Percentiles rank a stretch among this genome's conserved stretches.
phyloP scores from a whole-genome alignment of 1,140 invertebrate species.

The Eupeodes corollae region DNA sequence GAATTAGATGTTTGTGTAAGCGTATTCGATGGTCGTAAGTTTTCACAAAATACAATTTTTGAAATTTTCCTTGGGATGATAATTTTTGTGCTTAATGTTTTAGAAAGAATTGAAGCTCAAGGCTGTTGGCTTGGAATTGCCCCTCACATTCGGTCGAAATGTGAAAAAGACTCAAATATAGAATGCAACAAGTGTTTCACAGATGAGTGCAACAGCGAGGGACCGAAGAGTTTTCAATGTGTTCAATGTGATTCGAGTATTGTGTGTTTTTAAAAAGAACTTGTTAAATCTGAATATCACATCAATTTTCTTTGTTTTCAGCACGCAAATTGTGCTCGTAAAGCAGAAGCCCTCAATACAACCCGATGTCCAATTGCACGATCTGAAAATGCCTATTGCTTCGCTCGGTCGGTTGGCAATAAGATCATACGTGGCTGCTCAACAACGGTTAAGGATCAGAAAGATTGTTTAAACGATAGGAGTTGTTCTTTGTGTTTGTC shows the following conservation, averaged over 20 bases:
- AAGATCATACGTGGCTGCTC: slow-evolving; percentile 19
- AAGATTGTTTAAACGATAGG: slow-evolving; percentile 9
- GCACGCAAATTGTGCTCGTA: slow-evolving; percentile 13
- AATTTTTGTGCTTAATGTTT: background rate
- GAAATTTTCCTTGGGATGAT: background rate
- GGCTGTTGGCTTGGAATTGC: slow-evolving; percentile 17
- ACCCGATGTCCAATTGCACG: slow-evolving; percentile 16
- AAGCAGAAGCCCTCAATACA: slow-evolving; percentile 5
- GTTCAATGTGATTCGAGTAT: slow-evolving; percentile 17
- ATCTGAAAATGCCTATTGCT: slow-evolving; percentile 21
- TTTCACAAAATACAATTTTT: too few species aligned
- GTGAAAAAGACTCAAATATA: background rate
- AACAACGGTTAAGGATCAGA: slow-evolving; percentile 13
- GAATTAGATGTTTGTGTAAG: slow-evolving; percentile 22
- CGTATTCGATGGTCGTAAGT: slow-evolving; percentile 16
- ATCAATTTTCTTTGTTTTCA: slow-evolving; percentile 1
- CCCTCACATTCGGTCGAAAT: slow-evolving; percentile 4
- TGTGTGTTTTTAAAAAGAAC: slow-evolving; percentile 5
- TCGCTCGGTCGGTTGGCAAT: slow-evolving; percentile 7
- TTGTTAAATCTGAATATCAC: background rate
- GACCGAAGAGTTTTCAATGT: slow-evolving; percentile 10
- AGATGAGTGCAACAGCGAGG: slow-evolving; percentile 20
- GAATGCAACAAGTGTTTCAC: slow-evolving; percentile 18
- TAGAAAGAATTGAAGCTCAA: slow-evolving; percentile 17
- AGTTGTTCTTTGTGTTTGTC: slow-evolving; percentile 24